Conservation (phyloP, 2,113 vertebrate species). For the Psettodes erumei region DNA sequence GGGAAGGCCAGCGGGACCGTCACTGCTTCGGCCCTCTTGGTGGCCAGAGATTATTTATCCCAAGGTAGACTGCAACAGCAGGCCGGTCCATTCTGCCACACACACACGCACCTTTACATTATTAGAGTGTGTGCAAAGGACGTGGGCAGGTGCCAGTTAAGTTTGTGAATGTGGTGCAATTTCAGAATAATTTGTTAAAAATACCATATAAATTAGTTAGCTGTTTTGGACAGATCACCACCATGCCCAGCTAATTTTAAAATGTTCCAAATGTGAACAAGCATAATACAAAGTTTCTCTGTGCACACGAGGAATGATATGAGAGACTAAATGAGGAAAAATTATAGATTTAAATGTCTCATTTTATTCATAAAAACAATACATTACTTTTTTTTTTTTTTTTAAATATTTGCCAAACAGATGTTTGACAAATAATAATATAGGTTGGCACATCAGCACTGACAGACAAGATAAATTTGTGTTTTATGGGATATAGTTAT, state of each 20-base stretch:
- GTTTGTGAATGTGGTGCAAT: constrained; percentile 7
- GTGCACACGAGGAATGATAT: not conserved
- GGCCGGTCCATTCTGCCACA: constrained; percentile 32
- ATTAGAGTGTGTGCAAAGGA: constrained; percentile 12
- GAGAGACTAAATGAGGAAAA: not conserved
- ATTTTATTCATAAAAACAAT: not conserved
- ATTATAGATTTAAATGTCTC: not conserved
- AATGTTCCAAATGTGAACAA: not conserved
- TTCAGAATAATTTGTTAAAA: constrained; percentile 14
- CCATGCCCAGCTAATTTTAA: not conserved
- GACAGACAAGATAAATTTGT: not conserved
- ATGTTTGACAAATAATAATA: not conserved
- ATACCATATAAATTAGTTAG: not conserved
- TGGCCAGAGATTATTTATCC: constrained; percentile 65
- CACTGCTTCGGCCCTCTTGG: constrained; percentile 65
- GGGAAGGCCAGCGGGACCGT: constrained; percentile 78
- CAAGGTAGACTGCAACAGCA: constrained; percentile 60
- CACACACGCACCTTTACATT: constrained; percentile 44
- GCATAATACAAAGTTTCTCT: not conserved
- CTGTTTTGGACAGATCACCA: not conserved
- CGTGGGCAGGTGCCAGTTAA: not conserved
- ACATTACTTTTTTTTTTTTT: not conserved
- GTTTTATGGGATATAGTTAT: not conserved
- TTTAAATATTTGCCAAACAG: not conserved
- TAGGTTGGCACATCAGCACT: not conserved